Percentiles rank a stretch among this genome's conserved stretches.
Evolutionary conservation across 2,113 vertebrate species (phyloP).

Genomic region (Vireo altiloquus): DNA sequence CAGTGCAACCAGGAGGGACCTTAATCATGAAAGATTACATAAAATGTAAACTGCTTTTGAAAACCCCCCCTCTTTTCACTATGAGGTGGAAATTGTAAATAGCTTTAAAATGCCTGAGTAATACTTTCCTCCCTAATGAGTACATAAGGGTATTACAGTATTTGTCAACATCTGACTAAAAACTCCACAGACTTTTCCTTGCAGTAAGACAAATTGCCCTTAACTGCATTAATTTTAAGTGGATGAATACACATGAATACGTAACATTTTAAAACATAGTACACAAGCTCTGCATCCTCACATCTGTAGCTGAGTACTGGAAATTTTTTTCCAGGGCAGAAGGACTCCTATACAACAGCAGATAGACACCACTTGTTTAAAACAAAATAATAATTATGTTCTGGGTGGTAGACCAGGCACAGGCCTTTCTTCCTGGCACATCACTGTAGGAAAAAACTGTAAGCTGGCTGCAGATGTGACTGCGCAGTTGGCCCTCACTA

Average conservation of each 20-base stretch:
- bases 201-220: background rate
- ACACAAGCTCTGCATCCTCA: background rate
- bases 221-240: background rate
- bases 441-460: background rate
- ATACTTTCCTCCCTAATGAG: background rate
- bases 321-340: background rate
- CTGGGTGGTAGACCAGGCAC: background rate
- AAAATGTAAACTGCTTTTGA: background rate
- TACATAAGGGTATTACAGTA: background rate
- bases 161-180: constrained; percentile 8
- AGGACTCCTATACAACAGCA: background rate
- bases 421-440: background rate
- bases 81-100: background rate
- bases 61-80: background rate
- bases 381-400: background rate
- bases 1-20: background rate
- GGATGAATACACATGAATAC: background rate
- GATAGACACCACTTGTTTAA: background rate
- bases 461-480: background rate
- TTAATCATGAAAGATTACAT: background rate
- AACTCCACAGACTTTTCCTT: background rate
- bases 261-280: background rate
- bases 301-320: background rate
- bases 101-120: background rate
- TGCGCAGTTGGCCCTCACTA: background rate